Evolutionary conservation across 2,888 invertebrate species (phyloP), one percentile per base, ranked within the genome.

Genomic region (Ichneumoninae sp.): DNA sequence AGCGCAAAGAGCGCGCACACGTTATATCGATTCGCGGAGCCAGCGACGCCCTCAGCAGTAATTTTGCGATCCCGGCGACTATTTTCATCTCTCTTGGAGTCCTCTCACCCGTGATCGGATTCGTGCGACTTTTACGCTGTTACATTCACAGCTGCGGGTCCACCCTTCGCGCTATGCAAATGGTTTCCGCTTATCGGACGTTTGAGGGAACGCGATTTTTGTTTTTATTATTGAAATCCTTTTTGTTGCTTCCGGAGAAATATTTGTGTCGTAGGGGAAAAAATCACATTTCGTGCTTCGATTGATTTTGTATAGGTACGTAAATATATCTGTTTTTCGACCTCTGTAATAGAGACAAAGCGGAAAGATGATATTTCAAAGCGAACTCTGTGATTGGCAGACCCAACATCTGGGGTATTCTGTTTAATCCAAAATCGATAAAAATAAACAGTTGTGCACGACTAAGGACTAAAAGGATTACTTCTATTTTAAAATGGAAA

Each of bases 21-120:
- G 79, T 68, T 81, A 84, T 88, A 88, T 88, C 87, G 87, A 88
- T 88, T 86, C 77, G 85, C 77, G 75, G 81, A 81, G 81, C 82
- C 82, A 82, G 75, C 65, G 76, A 79, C 78, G 81, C 78, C 81
- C 81, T 78, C 73, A 57, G 47, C 57, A 70, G 66, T 81, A 81
- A 84, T 81, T 81, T 47, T 66, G 81, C 84, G 74, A 77, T 81
- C 83, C 81, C 73, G 80, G 71, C 83, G 80, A 83, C 75, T 47
- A 65, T 60, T 68, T 60, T 54, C 33, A 33, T 60, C 78, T 44
- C 68, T 13, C 71, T 78, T 65, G 44, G 57, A 50, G 73, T 68
- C 76, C 74, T 70, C 74, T 74, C 70, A 81, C 47, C 60, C 36
- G 75, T 79, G 57, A 57, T 57, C 10, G 80, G 83, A 65, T 54